Conservation (phyloP, 1,140 invertebrate genomes). For the Temnothorax nylanderi region DNA sequence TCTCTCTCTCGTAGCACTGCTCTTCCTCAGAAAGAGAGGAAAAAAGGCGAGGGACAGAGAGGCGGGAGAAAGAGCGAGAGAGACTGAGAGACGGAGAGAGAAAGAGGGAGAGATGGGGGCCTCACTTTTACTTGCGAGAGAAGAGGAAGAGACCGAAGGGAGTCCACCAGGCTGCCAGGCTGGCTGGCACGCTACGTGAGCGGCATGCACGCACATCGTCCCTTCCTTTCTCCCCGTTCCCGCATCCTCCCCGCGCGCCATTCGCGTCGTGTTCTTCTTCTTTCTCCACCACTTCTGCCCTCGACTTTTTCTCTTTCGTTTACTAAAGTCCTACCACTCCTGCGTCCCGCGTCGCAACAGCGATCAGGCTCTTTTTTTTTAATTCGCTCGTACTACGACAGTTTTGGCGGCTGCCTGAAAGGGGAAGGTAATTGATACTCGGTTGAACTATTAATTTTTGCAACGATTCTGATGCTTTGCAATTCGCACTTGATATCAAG, state of each 20-base stretch:
- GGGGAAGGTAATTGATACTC: background rate
- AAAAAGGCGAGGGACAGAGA: constrained; percentile 10
- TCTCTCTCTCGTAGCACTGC: constrained; percentile 54
- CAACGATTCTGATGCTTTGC: background rate
- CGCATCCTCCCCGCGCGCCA: background rate
- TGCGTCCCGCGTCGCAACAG: constrained; percentile 41
- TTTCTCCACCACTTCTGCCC: constrained; percentile 63
- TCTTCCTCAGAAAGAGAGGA: constrained; percentile 47
- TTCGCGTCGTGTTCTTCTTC: constrained; percentile 60
- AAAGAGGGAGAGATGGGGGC: constrained; percentile 29
- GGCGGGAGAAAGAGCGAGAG: background rate
- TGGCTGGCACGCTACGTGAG: constrained; percentile 82
- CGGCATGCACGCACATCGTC: constrained; percentile 82
- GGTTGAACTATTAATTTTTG: constrained; percentile 1
- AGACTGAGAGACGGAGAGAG: constrained; percentile 11
- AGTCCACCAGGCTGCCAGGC: constrained; percentile 69
- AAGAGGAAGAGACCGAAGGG: constrained; percentile 61
- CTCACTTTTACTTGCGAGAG: constrained; percentile 62
- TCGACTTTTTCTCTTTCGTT: constrained; percentile 61
- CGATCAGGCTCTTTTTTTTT: constrained; percentile 28
- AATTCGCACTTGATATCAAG: background rate
- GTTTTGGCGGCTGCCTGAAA: constrained; percentile 8
- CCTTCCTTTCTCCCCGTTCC: constrained; percentile 57
- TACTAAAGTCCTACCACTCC: constrained; percentile 66
- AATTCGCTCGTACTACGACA: constrained; percentile 9